Conservation (phyloP, 2,113 vertebrate species). For the Pycnonotus jocosus region DNA sequence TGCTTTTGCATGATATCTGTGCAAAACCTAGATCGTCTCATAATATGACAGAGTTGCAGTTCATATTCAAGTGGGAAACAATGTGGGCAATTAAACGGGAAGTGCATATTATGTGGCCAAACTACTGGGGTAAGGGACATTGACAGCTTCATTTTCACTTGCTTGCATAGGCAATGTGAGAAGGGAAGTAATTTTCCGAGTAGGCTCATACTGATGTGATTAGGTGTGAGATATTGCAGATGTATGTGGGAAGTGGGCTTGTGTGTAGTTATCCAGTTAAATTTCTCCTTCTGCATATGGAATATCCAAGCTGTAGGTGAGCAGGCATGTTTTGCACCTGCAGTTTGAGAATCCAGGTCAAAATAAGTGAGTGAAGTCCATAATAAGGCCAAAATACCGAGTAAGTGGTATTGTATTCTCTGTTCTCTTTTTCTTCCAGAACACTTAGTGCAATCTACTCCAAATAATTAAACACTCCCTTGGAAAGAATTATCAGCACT, state of each 20-base stretch:
- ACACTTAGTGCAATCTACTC: background rate
- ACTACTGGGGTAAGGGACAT: background rate
- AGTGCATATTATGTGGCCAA: background rate
- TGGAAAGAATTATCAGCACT: background rate
- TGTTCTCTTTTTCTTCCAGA: background rate
- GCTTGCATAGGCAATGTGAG: accelerated
- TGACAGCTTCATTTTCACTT: background rate
- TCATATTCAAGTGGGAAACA: background rate
- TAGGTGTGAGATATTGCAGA: background rate
- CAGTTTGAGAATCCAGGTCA: background rate
- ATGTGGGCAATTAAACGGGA: background rate
- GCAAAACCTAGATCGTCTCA: background rate
- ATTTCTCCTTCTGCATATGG: background rate
- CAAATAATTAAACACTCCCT: background rate
- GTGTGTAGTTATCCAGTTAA: background rate
- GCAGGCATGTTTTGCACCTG: background rate
- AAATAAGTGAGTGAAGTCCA: background rate
- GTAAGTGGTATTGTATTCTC: background rate
- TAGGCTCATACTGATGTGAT: background rate
- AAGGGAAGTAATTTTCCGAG: background rate
- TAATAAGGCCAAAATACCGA: background rate
- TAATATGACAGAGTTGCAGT: background rate
- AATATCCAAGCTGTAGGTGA: background rate
- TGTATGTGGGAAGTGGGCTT: background rate
- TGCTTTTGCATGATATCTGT: background rate